Base-by-base conservation (phyloP, 2,113 vertebrate species). In the Loxodonta africana region DNA sequence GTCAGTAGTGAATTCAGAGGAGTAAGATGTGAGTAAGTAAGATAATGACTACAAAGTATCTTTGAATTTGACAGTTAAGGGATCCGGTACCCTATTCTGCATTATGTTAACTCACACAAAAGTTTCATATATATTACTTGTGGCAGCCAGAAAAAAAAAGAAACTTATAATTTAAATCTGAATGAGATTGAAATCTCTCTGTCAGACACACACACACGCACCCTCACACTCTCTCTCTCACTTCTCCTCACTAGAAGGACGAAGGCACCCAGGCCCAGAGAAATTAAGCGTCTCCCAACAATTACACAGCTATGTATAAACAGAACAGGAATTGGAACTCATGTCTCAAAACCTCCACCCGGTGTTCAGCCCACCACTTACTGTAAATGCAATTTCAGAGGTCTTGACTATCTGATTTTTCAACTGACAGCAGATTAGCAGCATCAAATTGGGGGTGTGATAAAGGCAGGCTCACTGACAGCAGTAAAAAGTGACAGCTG, bases 391-490 rank as follows among this genome's bases (percentile, higher is more conserved):
- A 93, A 0, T 96, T 97, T 97, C 74, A 44, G 80, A 97, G 88
- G 80, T 83, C 94, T 91, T 93, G 95, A 97, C 96, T 94, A 83
- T 96, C 90, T 91, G 88, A 88, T 97, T 88, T 97, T 94, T 95
- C 44, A 96, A 63, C 91, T 97, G 97, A 96, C 97, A 97, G 63
- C 94, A 94, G 91, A 96, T 96, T 97, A 97, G 67, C 96, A 96
- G 48, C 91, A 86, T 96, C 62, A 88, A 80, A 96, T 93, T 96
- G 96, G 93, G 95, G 96, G 93, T 96, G 97, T 41, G 88, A 96
- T 96, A 96, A 87, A 97, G 87, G 69, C 97, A 97, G 92, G 44
- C 94, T 90, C 51, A 89, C 77, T 91, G 86, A 97, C 93, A 97
- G 94, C 92, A 97, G 90, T 88, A 91, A 94, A 91, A 93, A 82